Conservation (phyloP, 2,888 invertebrate species). For the Parasteatoda lunata region DNA sequence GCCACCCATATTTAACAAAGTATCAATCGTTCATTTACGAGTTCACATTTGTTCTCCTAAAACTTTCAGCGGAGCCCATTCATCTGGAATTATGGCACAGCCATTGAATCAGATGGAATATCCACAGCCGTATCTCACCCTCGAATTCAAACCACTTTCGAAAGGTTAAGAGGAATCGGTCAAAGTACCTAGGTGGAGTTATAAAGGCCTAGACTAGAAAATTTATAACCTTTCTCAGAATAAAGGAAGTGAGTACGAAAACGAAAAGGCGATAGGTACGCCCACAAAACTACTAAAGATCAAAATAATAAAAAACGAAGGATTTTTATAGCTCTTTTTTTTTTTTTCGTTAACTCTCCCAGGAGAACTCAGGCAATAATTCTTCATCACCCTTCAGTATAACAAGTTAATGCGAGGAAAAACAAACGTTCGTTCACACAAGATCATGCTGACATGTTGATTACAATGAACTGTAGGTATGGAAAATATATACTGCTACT, state of each 20-base stretch:
- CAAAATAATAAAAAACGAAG: background rate
- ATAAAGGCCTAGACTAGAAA: conserved; percentile 4
- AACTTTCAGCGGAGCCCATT: conserved; percentile 53
- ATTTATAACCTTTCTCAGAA: conserved; percentile 24
- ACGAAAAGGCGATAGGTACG: conserved; percentile 14
- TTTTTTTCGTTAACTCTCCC: background rate
- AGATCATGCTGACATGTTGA: background rate
- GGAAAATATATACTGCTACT: no score
- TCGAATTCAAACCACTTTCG: conserved; percentile 4
- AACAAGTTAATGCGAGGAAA: background rate
- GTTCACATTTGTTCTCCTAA: conserved; percentile 43
- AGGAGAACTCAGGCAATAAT: background rate
- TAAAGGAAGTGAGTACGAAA: conserved; percentile 8
- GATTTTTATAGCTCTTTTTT: background rate
- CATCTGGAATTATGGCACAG: conserved; percentile 43
- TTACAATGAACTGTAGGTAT: background rate
- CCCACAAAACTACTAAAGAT: conserved; percentile 16
- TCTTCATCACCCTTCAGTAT: background rate
- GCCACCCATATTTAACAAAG: conserved; percentile 12
- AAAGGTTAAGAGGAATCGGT: conserved; percentile 27
- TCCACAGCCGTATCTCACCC: background rate
- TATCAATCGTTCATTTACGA: conserved; percentile 31
- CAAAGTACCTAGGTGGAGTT: background rate
- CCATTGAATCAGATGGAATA: background rate
- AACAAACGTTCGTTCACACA: background rate